These are phyloP conservation scores for Ochlodes sylvanus DNA, from an alignment of 2,888 invertebrate genomes.

Conservation along the genomic window DNA sequence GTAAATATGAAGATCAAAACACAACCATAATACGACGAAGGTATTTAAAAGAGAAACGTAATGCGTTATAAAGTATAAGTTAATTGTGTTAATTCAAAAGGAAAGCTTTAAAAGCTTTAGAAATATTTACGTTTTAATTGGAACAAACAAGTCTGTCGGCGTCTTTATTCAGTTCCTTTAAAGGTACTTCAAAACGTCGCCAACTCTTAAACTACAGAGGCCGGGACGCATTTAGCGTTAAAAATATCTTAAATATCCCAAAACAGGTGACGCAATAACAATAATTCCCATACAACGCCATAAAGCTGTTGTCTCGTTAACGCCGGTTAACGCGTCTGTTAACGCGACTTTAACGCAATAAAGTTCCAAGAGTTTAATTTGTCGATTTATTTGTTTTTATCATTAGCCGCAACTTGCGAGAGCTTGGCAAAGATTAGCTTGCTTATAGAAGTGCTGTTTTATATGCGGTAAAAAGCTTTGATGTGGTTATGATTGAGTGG, in stretches of 20 bases:
- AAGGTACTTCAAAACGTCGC: conserved; percentile 26
- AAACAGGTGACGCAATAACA: conserved; percentile 52
- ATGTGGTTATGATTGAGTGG: no score
- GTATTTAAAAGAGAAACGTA: neutral
- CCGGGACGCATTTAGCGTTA: conserved; percentile 24
- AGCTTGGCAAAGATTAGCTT: conserved; percentile 5
- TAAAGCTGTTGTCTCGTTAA: conserved; percentile 76
- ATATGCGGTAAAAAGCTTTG: no score
- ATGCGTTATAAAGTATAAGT: neutral
- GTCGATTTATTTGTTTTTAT: conserved; percentile 69
- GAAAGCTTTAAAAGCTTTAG: conserved; percentile 1
- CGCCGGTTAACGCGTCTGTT: conserved; percentile 43
- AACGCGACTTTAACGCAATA: conserved; percentile 45
- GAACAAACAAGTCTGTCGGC: conserved; percentile 33
- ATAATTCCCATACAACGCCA: conserved; percentile 52
- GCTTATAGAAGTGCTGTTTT: neutral
- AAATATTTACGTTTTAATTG: conserved; percentile 16
- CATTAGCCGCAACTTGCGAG: conserved; percentile 45
- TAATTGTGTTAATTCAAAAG: conserved; percentile 7
- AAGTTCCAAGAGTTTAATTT: conserved; percentile 67
- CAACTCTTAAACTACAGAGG: conserved; percentile 28
- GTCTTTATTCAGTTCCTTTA: conserved; percentile 10
- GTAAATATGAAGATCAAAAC: no score
- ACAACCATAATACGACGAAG: no score
- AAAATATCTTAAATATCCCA: conserved; percentile 32